Evolutionary conservation across 2,113 vertebrate genomes (phyloP), one percentile per base, ranked within the genome.

Genomic region (Orthochromis indermauri): DNA sequence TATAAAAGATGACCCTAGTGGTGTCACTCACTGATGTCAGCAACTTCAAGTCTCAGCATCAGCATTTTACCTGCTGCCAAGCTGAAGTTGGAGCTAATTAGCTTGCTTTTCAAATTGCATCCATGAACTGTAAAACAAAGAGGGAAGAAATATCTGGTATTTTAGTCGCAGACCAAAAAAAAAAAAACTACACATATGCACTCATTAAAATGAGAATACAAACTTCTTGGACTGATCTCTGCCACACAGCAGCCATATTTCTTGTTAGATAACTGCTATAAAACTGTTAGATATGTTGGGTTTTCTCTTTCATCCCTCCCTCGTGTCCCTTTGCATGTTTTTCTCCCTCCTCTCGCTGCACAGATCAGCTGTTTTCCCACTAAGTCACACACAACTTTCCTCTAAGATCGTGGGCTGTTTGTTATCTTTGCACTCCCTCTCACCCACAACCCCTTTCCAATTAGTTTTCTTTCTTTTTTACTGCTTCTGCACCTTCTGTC

Each of bases 171-270:
- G 59, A 33, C 16, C 26, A 59, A 26, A 28, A 33, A 19, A 35
- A 59, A 26, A 28, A 33, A 19, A 35, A 31, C 17, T 17, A 35
- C 5, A 35, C 0, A 1, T 11, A n/a, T 66, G 0, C 17, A 68
- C 10, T 68, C 7, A 21, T n/a, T 21, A 68, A 68, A 68, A 37
- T 35, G 17, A n/a, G 19, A 66, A 66, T 37, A n/a, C 19, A 66
- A 19, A 21, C 61, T 37, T 66, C 19, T 37, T 21, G 61, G 33
- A 33, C 17, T 37, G 61, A 37, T 66, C 33, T 66, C 31, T 37
- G 17, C 1, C 6, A 63, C 59, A 33, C 59, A 63, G 59, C 16
- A 63, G 59, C 59, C 28, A 19, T 7, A 33, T 61, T 61, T 61
- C 16, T 61, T 17, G 57, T 33, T 61, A 61, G 57, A 61, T 61